phyloP scores from a whole-genome alignment of 2,888 invertebrate genomes.

The Anticlea derivata region DNA sequence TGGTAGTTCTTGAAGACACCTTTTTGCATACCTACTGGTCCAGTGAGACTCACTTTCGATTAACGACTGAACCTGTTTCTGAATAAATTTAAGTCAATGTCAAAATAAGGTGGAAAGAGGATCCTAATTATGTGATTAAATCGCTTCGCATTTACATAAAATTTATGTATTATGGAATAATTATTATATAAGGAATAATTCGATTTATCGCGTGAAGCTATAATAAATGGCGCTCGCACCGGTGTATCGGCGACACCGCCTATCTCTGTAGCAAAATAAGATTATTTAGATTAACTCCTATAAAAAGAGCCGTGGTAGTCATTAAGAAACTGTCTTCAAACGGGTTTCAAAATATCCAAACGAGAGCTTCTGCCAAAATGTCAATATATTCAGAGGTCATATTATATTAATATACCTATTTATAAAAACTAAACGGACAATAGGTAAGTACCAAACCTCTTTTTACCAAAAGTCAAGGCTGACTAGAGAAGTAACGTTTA shows the following conservation, averaged over 20 bases:
- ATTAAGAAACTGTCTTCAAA: constrained; percentile 36
- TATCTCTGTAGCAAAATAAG: neutral
- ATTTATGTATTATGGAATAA: constrained; percentile 9
- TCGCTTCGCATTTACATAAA: neutral
- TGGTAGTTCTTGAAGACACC: constrained; percentile 30
- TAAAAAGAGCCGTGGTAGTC: constrained; percentile 29
- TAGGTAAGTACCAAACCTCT: constrained; percentile 36
- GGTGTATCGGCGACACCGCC: neutral
- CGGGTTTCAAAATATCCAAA: constrained; percentile 48
- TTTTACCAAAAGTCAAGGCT: constrained; percentile 59
- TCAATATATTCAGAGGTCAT: constrained; percentile 62
- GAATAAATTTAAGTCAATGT: constrained; percentile 71
- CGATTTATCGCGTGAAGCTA: constrained; percentile 10
- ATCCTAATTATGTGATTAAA: constrained; percentile 31
- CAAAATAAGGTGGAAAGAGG: constrained; percentile 64
- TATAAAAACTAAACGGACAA: constrained; percentile 36
- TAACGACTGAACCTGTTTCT: constrained; percentile 60
- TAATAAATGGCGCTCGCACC: constrained; percentile 2
- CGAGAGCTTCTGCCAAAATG: constrained; percentile 52
- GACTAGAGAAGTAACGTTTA: constrained; percentile 21
- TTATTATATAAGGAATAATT: too few species aligned
- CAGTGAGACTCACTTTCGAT: constrained; percentile 62
- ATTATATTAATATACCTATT: constrained; percentile 28
- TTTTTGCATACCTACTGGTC: constrained; percentile 48
- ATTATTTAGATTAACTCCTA: constrained; percentile 5